Evolutionary conservation across 1,140 invertebrate genomes (phyloP), one percentile per base, ranked within the genome.

Genomic region (Penaeus vannamei): DNA sequence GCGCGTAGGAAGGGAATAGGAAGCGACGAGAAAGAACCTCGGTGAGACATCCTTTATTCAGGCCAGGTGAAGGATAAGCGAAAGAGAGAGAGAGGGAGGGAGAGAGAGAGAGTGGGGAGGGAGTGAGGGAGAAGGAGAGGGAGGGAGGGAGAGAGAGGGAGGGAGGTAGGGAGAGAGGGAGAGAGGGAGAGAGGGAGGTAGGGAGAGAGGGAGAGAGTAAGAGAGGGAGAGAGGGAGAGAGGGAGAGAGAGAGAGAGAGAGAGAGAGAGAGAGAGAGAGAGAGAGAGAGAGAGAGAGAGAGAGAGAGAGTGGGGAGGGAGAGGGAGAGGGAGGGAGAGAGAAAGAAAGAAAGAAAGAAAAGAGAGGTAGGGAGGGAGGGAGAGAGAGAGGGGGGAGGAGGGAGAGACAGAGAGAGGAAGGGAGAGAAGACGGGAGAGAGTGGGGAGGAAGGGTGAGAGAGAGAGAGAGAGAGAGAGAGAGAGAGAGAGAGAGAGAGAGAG

Each of bases 81-180:
- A 77, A 32, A 77, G 76, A 77, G 76, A 77, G 76, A 77, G 76
- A 77, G 76, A 77, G 76, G 12, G 79, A 53, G 79, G 46, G 79
- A 81, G 36, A 81, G 79, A 81, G 79, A 36, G 46, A 36, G 46
- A 36, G 46, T 32, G 46, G 79, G 8, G 79, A 81, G 77, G 42
- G 77, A 80, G 77, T 53, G 79, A 81, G 79, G 46, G 77, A 81
- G 79, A 81, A 36, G 46, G 79, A 81, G 79, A 81, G 79, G 46
- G 79, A 46, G 79, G 23, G 20, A 66, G 22, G 17, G 62, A 26
- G 79, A 36, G 80, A 82, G 80, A 82, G 80, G 61, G 80, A 60
- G 80, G 61, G 80, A 59, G 42, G 61, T 42, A 59, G 80, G 61
- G 80, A 59, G 80, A 59, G 80, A 61, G 36, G 60, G 59, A 46